Evolutionary conservation across 2,113 vertebrate genomes (phyloP).

Genomic region (Neogobius melanostomus): DNA sequence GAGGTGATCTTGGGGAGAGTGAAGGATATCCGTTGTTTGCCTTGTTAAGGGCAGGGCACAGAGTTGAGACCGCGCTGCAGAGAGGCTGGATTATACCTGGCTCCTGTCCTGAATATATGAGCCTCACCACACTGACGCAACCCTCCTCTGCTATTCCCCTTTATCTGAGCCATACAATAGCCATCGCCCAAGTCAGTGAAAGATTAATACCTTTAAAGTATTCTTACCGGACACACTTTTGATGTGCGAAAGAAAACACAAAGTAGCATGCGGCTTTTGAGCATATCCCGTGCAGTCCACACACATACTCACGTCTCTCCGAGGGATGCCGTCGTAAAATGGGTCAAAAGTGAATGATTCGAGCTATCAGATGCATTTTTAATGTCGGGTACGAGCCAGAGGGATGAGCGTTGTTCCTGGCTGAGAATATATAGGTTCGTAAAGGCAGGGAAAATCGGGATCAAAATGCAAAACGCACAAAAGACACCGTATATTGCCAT

Average conservation of each 20-base stretch:
- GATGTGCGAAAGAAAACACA: conserved; percentile 28
- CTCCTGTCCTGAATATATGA: conserved; percentile 73
- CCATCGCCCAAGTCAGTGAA: conserved; percentile 28
- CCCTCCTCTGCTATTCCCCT: neutral
- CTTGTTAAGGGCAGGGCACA: conserved; percentile 78
- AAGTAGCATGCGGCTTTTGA: conserved; percentile 20
- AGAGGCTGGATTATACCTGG: conserved; percentile 73
- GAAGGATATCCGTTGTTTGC: conserved; percentile 79
- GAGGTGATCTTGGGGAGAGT: conserved; percentile 74
- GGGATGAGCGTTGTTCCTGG: conserved; percentile 5
- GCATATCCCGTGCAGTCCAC: neutral
- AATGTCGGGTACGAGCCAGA: conserved; percentile 33
- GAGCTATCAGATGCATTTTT: conserved; percentile 45
- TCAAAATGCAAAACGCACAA: neutral
- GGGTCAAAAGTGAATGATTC: conserved; percentile 43
- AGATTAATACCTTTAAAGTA: conserved; percentile 45
- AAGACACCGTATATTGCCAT: conserved; percentile 2
- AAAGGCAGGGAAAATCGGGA: neutral
- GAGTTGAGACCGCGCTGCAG: conserved; percentile 71
- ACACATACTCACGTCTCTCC: conserved; percentile 3
- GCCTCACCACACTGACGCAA: conserved; percentile 19
- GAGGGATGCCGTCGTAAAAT: conserved; percentile 29
- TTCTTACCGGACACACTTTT: conserved; percentile 39
- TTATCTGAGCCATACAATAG: conserved; percentile 10
- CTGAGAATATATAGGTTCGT: conserved; percentile 12